These are phyloP conservation scores for Drosophila formosana DNA, from an alignment of 2,888 invertebrate species.

Conservation along the genomic window DNA sequence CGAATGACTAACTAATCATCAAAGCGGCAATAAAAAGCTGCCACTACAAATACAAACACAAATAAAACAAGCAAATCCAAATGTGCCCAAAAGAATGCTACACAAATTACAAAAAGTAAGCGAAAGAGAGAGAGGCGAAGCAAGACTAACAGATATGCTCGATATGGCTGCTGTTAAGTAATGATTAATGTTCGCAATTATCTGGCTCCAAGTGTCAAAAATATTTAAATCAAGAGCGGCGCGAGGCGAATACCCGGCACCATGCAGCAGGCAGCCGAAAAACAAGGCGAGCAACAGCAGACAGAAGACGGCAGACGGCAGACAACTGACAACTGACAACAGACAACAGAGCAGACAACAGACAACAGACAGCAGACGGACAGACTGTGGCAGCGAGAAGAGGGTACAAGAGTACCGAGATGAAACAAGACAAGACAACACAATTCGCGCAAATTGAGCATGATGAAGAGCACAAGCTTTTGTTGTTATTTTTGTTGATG, in stretches of 20 bases:
- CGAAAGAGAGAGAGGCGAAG: not conserved
- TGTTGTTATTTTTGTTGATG: constrained; percentile 26
- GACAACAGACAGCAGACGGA: constrained; percentile 24
- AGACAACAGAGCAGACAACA: not conserved
- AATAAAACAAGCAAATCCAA: not conserved
- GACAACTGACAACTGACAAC: constrained; percentile 48
- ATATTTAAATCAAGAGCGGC: constrained; percentile 79
- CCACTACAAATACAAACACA: not conserved
- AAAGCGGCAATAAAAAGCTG: constrained; percentile 1
- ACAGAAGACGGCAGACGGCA: constrained; percentile 58
- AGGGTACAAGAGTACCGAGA: constrained; percentile 38
- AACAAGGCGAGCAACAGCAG: constrained; percentile 42
- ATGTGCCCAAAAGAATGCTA: constrained; percentile 40
- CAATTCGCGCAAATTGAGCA: constrained; percentile 79
- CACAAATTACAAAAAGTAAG: constrained; percentile 16
- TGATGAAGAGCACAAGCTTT: constrained; percentile 70
- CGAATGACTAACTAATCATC: constrained; percentile 38
- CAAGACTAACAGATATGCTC: constrained; percentile 18
- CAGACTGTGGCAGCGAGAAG: constrained; percentile 29
- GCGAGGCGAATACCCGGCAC: constrained; percentile 32
- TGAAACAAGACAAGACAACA: constrained; percentile 72
- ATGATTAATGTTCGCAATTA: constrained; percentile 80
- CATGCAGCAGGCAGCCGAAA: constrained; percentile 27
- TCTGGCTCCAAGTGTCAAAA: constrained; percentile 76
- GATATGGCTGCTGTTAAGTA: constrained; percentile 58